phyloP scores from a whole-genome alignment of 2,888 invertebrate species.

The Microplitis manilae region DNA sequence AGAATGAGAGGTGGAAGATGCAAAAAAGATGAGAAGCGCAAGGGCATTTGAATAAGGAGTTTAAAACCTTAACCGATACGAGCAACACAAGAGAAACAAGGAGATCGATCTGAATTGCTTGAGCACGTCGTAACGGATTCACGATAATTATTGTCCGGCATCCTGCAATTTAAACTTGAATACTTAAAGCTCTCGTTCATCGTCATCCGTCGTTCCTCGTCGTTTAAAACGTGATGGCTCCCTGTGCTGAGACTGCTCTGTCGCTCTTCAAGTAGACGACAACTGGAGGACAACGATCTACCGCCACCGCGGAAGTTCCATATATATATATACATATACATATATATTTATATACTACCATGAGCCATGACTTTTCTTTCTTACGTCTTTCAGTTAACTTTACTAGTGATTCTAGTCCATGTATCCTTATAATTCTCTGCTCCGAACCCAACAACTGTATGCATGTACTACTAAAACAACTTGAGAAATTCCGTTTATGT shows the following conservation, averaged over 20 bases:
- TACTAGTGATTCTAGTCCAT: background rate
- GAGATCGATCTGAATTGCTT: constrained; percentile 40
- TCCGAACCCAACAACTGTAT: background rate
- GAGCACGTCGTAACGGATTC: constrained; percentile 40
- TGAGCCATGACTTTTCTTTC: background rate
- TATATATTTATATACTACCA: background rate
- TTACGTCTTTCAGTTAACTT: background rate
- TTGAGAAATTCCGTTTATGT: background rate
- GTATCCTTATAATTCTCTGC: background rate
- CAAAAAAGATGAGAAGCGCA: constrained; percentile 13
- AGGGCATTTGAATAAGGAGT: constrained; percentile 12
- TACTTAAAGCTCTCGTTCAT: constrained; percentile 37
- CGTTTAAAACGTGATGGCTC: constrained; percentile 18
- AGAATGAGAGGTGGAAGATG: constrained; percentile 17
- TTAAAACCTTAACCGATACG: background rate
- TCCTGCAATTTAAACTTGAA: constrained; percentile 49
- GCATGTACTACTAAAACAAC: background rate
- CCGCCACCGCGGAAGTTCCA: constrained; percentile 30
- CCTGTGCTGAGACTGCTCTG: constrained; percentile 6
- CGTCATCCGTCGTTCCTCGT: constrained; percentile 41
- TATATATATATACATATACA: background rate
- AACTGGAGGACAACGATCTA: constrained; percentile 19
- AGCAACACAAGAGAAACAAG: background rate
- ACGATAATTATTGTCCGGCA: constrained; percentile 43
- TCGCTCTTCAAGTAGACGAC: constrained; percentile 22